phyloP scores from a whole-genome alignment of 2,113 vertebrate genomes.

The Scophthalmus maximus region DNA sequence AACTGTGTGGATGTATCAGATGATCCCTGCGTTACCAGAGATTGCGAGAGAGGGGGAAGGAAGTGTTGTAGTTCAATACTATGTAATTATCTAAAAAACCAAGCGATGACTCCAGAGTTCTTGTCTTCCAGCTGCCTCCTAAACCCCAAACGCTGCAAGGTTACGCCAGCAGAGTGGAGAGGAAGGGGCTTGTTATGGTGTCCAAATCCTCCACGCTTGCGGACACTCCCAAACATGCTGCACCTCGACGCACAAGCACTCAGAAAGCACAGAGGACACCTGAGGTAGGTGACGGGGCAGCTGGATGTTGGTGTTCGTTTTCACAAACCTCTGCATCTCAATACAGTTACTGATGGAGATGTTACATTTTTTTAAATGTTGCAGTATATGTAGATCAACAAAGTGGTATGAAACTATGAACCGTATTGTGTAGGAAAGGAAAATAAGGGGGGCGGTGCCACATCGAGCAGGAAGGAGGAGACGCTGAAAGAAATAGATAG shows the following conservation, averaged over 20 bases:
- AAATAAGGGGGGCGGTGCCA: conserved; percentile 34
- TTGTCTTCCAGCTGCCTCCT: conserved; percentile 83
- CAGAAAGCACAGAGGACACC: conserved; percentile 60
- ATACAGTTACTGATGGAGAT: background rate
- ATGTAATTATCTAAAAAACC: conserved; percentile 16
- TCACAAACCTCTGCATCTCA: background rate
- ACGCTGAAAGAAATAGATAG: conserved; percentile 55
- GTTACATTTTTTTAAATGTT: background rate
- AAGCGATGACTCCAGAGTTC: background rate
- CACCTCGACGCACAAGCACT: conserved; percentile 38
- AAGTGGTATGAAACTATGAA: background rate
- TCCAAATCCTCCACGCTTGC: conserved; percentile 37
- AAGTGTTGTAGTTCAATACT: background rate
- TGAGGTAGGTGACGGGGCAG: conserved; percentile 69
- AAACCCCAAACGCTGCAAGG: conserved; percentile 87
- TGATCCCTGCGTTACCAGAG: background rate
- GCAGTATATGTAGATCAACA: background rate
- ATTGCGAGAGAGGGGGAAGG: conserved; percentile 1
- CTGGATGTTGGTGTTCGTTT: background rate
- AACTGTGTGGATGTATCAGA: conserved; percentile 10
- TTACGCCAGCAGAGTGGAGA: conserved; percentile 77
- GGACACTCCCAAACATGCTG: conserved; percentile 47
- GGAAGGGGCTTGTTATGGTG: conserved; percentile 31
- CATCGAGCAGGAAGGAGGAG: conserved; percentile 66
- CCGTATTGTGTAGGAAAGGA: conserved; percentile 27